A percentile compares a stretch with the other conserved stretches of the same genome.
phyloP scores from a whole-genome alignment of 2,888 invertebrate species.

The Neoitamus cyanurus region DNA sequence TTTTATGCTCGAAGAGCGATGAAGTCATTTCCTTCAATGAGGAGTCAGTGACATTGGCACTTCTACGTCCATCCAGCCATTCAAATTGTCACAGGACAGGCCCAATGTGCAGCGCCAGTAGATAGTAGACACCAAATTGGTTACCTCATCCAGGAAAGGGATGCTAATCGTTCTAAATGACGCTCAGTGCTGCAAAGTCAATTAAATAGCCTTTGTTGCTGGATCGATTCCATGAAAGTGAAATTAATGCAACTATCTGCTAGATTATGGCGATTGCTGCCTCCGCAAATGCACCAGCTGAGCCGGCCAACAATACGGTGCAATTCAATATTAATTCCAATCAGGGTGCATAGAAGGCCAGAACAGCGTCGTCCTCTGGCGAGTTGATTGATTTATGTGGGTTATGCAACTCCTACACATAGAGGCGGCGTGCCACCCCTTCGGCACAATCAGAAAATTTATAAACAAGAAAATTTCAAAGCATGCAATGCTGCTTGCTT shows the following conservation, averaged over 20 bases:
- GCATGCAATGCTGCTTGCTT: slow-evolving; percentile 12
- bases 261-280: not conserved
- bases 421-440: not conserved
- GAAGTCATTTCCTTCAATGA: too few relatives aligned
- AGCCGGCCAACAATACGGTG: not conserved
- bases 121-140: not conserved
- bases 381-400: slow-evolving; percentile 35
- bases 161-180: not conserved
- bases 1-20: not conserved
- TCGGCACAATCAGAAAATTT: not conserved
- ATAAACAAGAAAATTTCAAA: slow-evolving; percentile 15
- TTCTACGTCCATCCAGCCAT: not conserved
- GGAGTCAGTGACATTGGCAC: not conserved
- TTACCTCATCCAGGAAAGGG: not conserved
- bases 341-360: not conserved
- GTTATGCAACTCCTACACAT: slow-evolving; percentile 17
- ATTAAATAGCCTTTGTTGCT: not conserved
- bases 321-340: not conserved
- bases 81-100: not conserved
- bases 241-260: not conserved
- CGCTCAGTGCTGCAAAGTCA: not conserved
- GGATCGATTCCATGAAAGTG: not conserved
- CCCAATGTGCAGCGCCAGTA: not conserved
- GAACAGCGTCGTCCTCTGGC: not conserved
- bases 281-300: not conserved